Evolutionary conservation across 2,888 invertebrate species (phyloP).

Genomic region (Hermaeophaga mercurialis): DNA sequence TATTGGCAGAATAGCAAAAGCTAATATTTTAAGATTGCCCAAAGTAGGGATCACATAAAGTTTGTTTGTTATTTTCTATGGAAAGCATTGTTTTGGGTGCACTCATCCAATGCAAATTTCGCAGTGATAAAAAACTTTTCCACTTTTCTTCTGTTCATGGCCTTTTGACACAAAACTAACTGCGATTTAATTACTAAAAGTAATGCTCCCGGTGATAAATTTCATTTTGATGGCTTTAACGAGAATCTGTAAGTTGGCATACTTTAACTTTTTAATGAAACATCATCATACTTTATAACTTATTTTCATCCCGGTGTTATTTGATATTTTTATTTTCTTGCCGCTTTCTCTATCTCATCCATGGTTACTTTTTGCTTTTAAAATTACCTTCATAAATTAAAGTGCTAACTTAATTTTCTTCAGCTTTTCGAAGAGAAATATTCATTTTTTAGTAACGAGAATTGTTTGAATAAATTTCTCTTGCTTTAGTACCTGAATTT

Average conservation of each 20-base stretch:
- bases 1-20: no score
- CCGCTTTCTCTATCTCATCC: conserved; percentile 16
- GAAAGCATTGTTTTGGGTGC: no score
- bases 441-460: conserved; percentile 8
- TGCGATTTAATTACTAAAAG: conserved; percentile 31
- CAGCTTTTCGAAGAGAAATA: conserved; percentile 8
- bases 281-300: conserved; percentile 42
- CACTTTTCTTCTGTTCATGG: conserved; percentile 1
- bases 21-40: no score
- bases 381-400: conserved; percentile 30
- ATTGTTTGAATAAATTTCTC: conserved; percentile 4
- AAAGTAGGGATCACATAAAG: no score
- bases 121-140: conserved; percentile 6
- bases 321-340: conserved; percentile 32
- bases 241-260: conserved; percentile 41
- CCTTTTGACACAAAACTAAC: conserved; percentile 20
- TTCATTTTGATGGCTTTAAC: conserved; percentile 45
- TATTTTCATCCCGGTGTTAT: conserved; percentile 38
- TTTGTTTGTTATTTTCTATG: no score
- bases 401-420: conserved; percentile 16
- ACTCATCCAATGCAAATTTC: no score
- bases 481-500: conserved; percentile 2
- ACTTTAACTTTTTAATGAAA: conserved; percentile 47
- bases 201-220: conserved; percentile 38
- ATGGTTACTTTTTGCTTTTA: conserved; percentile 21